Evolutionary conservation across 2,113 vertebrate species (phyloP), one percentile per base, ranked within the genome.

Genomic region (Catagonus wagneri): DNA sequence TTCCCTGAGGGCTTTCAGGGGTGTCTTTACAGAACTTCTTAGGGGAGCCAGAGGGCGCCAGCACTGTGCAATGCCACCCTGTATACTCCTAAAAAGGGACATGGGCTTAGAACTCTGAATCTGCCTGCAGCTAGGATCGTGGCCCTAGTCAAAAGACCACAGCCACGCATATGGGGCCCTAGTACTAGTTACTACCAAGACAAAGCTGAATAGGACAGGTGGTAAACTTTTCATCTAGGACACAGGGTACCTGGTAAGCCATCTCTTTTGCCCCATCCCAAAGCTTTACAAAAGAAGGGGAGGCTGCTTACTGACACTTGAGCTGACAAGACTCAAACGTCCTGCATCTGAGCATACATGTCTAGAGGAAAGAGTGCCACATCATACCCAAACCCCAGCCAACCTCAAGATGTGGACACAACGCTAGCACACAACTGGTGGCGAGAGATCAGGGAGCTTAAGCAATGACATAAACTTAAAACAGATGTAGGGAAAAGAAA

Each of bases 401-500:
- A 74, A 69, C 27, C 20, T 80, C 84, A 89, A 71, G 83, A 65
- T 34, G 34, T 39, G 54, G 66, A 81, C 32, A 76, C 32, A 75
- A 80, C 0, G 12, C 44, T 0, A 32, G 36, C 52, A 86, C 63
- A 71, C 19, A 0, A 4, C 34, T 36, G 29, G 1, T 52, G 36
- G 32, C 83, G 34, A 56, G 36, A n/a, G 44, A 17, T 66, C 61
- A 74, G 88, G 44, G 75, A 94, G 34, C 54, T 78, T 94, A 78
- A 88, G 66, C 71, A 90, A 54, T 86, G 36, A 27, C 50, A 65
- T 12, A 27, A 72, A 32, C 65, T 94, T 93, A 58, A 83, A 72
- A 80, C 60, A 91, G 83, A 93, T 56, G 54, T 50, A 68, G 92
- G 86, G 32, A 56, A 80, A 63, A 83, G 3, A 36, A 72, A 63